Conservation (phyloP, 2,113 vertebrate species). For the Hippocampus comes region DNA sequence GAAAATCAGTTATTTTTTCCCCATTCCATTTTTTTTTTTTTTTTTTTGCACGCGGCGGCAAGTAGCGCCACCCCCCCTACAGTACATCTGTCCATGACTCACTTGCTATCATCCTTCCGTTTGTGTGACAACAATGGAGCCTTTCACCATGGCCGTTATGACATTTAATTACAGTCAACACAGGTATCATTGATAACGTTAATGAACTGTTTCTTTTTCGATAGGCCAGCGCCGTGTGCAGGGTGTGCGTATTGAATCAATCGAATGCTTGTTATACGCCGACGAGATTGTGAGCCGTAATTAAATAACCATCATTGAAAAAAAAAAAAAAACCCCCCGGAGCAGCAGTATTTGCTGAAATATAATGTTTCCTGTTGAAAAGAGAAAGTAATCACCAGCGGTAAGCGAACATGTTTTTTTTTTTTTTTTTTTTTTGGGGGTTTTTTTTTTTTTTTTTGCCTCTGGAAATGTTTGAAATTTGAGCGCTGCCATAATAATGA, state of each 20-base stretch:
- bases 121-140: not conserved
- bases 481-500: not conserved
- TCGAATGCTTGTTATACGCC: not conserved
- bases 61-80: too few relatives aligned
- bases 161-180: slow-evolving; percentile 3
- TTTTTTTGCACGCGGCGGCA: not conserved
- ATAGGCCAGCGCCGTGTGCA: not conserved
- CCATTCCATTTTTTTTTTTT: not conserved
- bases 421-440: too few relatives aligned
- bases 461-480: slow-evolving; percentile 1
- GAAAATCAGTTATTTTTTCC: not conserved
- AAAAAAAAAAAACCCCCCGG: not conserved
- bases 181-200: not conserved
- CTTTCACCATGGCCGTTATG: not conserved
- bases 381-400: not conserved
- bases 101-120: not conserved
- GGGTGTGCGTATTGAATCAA: not conserved
- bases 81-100: not conserved
- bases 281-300: not conserved
- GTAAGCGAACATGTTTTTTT: not conserved
- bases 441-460: not conserved
- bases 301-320: slow-evolving; percentile 3
- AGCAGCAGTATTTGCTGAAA: not conserved
- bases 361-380: not conserved
- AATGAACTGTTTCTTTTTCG: not conserved